These are phyloP conservation scores for Piezodorus guildinii DNA, from an alignment of 1,140 invertebrate species.

Conservation along the genomic window DNA sequence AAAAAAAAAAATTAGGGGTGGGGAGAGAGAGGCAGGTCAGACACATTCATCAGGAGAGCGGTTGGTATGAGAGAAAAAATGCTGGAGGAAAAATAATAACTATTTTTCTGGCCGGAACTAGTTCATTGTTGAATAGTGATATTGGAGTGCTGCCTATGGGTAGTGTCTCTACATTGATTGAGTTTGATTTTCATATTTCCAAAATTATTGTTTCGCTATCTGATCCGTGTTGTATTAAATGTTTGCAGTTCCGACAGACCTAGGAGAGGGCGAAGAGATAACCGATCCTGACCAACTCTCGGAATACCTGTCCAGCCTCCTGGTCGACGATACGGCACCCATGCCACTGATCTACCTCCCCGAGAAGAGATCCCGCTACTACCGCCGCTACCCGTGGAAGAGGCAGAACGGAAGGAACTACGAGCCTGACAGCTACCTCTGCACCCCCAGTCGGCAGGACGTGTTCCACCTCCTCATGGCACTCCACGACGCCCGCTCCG, in stretches of 20 bases:
- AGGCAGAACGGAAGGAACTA: conserved; percentile 40
- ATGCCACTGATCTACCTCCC: neutral
- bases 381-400: conserved; percentile 45
- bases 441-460: conserved; percentile 44
- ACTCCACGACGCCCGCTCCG: conserved; percentile 44
- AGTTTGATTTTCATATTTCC: too few relatives aligned
- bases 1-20: too few relatives aligned
- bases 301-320: neutral
- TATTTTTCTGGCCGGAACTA: too few relatives aligned
- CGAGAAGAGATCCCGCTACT: conserved; percentile 3
- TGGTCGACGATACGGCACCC: neutral
- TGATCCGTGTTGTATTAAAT: too few relatives aligned
- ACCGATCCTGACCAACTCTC: neutral
- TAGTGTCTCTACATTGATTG: too few relatives aligned
- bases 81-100: too few relatives aligned
- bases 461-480: conserved; percentile 45
- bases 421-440: conserved; percentile 44
- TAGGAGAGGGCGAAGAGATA: neutral
- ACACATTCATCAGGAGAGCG: too few relatives aligned
- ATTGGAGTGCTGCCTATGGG: too few relatives aligned
- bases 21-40: too few relatives aligned
- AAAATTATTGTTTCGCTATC: too few relatives aligned
- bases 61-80: too few relatives aligned
- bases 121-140: too few relatives aligned
- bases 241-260: neutral